These are phyloP conservation scores for Galaxias olidus DNA, from an alignment of 2,797 vertebrate species.

Conservation along the genomic window DNA sequence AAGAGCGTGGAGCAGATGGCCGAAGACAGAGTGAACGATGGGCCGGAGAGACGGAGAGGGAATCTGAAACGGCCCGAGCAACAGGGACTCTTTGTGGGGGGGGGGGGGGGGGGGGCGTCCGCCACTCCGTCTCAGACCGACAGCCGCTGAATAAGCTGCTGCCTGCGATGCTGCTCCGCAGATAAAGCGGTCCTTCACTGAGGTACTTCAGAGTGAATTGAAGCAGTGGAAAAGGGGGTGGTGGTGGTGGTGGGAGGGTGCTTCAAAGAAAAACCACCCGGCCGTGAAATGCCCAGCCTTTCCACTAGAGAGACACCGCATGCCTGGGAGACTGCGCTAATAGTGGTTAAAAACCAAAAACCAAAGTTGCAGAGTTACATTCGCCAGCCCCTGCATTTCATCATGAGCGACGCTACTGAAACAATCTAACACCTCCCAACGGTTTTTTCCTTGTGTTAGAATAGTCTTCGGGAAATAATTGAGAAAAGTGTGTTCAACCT, in stretches of 20 bases:
- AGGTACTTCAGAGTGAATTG: slow-evolving; percentile 43
- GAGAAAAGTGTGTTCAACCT: slow-evolving; percentile 30
- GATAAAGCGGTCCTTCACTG: slow-evolving; percentile 66
- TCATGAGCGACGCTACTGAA: slow-evolving; percentile 41
- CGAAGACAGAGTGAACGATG: slow-evolving; percentile 7
- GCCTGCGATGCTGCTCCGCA: slow-evolving; percentile 37
- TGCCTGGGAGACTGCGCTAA: slow-evolving; percentile 41
- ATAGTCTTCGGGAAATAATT: slow-evolving; percentile 38
- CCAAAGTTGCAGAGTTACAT: slow-evolving; percentile 48
- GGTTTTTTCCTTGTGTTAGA: slow-evolving; percentile 40
- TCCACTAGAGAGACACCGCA: slow-evolving; percentile 50
- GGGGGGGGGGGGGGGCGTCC: slow-evolving; percentile 14
- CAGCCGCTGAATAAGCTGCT: slow-evolving; percentile 31
- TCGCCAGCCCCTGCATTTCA: slow-evolving; percentile 49
- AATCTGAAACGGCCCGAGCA: slow-evolving; percentile 35
- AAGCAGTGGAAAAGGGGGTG: slow-evolving; percentile 33
- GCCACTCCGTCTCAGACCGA: slow-evolving; percentile 29
- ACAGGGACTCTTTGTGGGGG: background rate
- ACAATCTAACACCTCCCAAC: slow-evolving; percentile 36
- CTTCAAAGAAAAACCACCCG: slow-evolving; percentile 63
- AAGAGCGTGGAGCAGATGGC: slow-evolving; percentile 7
- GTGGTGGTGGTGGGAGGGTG: slow-evolving; percentile 3
- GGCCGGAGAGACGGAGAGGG: slow-evolving; percentile 30
- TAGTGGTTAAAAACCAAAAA: slow-evolving; percentile 29
- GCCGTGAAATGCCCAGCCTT: slow-evolving; percentile 69